These are phyloP conservation scores for Siniperca chuatsi DNA, from an alignment of 2,113 vertebrate species.

Conservation along the genomic window DNA sequence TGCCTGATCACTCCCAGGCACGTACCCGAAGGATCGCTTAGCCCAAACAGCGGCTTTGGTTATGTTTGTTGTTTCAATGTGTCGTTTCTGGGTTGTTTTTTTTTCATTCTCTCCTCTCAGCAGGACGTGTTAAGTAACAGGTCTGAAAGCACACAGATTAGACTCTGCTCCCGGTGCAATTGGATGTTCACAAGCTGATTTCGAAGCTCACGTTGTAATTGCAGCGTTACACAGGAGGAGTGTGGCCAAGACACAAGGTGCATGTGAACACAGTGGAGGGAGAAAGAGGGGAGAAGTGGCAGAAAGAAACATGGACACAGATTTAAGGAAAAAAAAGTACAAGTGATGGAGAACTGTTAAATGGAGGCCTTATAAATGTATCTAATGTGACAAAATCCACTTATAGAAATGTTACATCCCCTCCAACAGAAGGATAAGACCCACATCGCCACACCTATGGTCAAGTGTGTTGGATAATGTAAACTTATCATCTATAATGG, in stretches of 20 bases:
- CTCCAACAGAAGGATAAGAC: not conserved
- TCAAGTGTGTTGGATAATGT: not conserved
- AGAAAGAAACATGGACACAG: not conserved
- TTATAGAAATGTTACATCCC: not conserved
- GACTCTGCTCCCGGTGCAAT: not conserved
- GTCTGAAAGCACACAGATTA: slow-evolving; percentile 67
- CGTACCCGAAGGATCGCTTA: slow-evolving; percentile 64
- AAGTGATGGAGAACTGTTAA: not conserved
- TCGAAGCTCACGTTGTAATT: slow-evolving; percentile 45
- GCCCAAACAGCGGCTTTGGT: slow-evolving; percentile 54
- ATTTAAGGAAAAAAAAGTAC: slow-evolving; percentile 6
- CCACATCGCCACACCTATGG: not conserved
- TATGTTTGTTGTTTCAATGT: slow-evolving; percentile 41
- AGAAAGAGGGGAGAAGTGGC: not conserved
- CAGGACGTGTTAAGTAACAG: slow-evolving; percentile 53
- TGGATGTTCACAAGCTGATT: slow-evolving; percentile 44
- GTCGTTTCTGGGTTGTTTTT: not conserved
- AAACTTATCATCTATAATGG: not conserved
- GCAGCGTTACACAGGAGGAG: not conserved
- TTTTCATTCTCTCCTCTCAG: slow-evolving; percentile 31
- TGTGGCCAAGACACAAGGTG: slow-evolving; percentile 6
- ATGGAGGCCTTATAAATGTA: not conserved
- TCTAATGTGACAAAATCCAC: not conserved
- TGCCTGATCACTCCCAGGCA: slow-evolving; percentile 67
- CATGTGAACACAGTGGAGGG: not conserved